Conservation (phyloP, 2,888 invertebrate species). For the Phania funesta region DNA sequence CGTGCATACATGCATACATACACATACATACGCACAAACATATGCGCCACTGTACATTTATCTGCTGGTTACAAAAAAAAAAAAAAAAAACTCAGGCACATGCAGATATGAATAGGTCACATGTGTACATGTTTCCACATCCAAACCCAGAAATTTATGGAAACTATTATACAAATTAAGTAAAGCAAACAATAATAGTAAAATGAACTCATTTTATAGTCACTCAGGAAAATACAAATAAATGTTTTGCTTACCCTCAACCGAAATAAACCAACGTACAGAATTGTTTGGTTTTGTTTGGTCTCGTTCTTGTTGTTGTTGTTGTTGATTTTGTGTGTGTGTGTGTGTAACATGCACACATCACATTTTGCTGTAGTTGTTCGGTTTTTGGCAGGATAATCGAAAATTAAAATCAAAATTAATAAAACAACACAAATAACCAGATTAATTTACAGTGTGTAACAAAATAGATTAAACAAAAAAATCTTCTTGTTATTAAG, state of each 20-base stretch:
- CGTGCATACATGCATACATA: background rate
- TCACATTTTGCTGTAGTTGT: background rate
- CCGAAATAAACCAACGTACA: background rate
- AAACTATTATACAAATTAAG: conserved; percentile 36
- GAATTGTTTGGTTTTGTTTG: background rate
- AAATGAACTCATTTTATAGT: conserved; percentile 17
- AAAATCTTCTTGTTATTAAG: too few relatives aligned
- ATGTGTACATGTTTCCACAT: background rate
- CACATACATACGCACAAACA: background rate
- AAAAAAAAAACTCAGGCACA: too few relatives aligned
- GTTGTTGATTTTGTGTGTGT: background rate
- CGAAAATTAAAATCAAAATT: conserved; percentile 58
- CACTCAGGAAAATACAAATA: background rate
- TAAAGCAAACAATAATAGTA: background rate
- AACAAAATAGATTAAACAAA: too few relatives aligned
- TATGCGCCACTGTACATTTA: background rate
- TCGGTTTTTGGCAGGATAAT: conserved; percentile 38
- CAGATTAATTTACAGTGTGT: background rate
- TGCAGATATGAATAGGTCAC: background rate
- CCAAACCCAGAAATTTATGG: conserved; percentile 13
- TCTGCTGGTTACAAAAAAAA: background rate
- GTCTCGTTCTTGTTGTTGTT: background rate
- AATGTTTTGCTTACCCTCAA: background rate
- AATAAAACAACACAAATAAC: conserved; percentile 22
- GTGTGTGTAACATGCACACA: background rate